Percentiles rank a stretch among this genome's conserved stretches.
These are phyloP conservation scores for Corythornis leucogaster DNA, from an alignment of 2,797 vertebrate species.

Conservation along the genomic window DNA sequence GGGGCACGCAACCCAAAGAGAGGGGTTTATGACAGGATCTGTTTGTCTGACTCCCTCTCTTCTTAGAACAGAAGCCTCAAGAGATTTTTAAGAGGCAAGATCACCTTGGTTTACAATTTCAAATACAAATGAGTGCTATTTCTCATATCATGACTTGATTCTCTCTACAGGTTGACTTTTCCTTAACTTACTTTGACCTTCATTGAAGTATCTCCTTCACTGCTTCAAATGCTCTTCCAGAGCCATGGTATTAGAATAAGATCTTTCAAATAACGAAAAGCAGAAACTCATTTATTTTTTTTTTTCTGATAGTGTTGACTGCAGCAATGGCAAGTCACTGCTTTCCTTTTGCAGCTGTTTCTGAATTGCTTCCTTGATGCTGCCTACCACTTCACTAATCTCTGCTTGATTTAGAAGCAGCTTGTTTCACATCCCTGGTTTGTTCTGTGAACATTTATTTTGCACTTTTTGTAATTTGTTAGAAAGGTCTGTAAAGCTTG, in stretches of 20 bases:
- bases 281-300: not conserved
- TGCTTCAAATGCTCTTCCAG: constrained; percentile 26
- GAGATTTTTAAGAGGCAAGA: not conserved
- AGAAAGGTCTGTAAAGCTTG: not conserved
- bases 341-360: constrained; percentile 22
- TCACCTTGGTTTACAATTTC: not conserved
- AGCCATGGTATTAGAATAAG: constrained; percentile 7
- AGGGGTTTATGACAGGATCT: not conserved
- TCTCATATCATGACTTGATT: not conserved
- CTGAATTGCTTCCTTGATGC: constrained; percentile 9
- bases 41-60: not conserved
- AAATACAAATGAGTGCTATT: not conserved
- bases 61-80: not conserved
- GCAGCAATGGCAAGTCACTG: not conserved
- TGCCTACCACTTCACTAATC: not conserved
- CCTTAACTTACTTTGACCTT: not conserved
- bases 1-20: not conserved
- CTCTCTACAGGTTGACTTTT: not conserved
- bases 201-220: not conserved
- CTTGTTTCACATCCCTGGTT: not conserved
- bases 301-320: not conserved
- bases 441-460: not conserved
- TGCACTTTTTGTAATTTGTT: not conserved
- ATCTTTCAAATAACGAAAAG: constrained; percentile 31
- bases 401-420: not conserved